phyloP scores from a whole-genome alignment of 2,113 vertebrate species.

The Sarotherodon lohbergeri region DNA sequence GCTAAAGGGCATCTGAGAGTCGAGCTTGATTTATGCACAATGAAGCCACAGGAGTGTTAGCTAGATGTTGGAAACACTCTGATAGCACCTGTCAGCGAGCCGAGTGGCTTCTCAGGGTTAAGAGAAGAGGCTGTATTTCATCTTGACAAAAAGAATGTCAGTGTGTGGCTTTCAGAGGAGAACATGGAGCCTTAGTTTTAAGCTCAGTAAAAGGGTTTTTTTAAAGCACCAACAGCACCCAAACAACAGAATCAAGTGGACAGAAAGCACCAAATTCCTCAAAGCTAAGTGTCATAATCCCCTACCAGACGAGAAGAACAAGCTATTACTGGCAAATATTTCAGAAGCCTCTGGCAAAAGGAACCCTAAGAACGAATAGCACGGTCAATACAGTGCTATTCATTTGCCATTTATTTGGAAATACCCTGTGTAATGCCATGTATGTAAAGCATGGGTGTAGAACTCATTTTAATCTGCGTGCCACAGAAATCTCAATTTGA shows the following conservation, averaged over 20 bases:
- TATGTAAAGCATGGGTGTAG: neutral
- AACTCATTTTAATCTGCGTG: fast-evolving
- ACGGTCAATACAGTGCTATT: neutral
- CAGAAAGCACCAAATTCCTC: conserved; percentile 6
- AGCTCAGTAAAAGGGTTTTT: neutral
- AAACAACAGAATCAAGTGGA: conserved; percentile 5
- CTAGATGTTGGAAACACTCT: neutral
- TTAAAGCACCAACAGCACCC: neutral
- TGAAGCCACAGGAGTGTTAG: neutral
- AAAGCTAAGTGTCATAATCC: conserved; percentile 22
- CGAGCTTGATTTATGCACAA: neutral
- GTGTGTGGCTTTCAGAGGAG: neutral
- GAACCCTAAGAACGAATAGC: neutral
- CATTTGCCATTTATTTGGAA: neutral
- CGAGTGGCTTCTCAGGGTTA: neutral
- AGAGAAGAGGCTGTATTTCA: neutral
- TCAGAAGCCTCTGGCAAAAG: neutral
- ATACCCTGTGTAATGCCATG: neutral
- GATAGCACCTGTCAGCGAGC: conserved; percentile 10
- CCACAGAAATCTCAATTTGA: neutral
- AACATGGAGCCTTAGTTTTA: neutral
- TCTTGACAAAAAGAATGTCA: neutral
- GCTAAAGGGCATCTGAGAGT: neutral
- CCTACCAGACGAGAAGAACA: neutral
- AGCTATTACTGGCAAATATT: neutral